Evolutionary conservation across 2,113 vertebrate species (phyloP).

Genomic region (Lethenteron camtschaticum): DNA sequence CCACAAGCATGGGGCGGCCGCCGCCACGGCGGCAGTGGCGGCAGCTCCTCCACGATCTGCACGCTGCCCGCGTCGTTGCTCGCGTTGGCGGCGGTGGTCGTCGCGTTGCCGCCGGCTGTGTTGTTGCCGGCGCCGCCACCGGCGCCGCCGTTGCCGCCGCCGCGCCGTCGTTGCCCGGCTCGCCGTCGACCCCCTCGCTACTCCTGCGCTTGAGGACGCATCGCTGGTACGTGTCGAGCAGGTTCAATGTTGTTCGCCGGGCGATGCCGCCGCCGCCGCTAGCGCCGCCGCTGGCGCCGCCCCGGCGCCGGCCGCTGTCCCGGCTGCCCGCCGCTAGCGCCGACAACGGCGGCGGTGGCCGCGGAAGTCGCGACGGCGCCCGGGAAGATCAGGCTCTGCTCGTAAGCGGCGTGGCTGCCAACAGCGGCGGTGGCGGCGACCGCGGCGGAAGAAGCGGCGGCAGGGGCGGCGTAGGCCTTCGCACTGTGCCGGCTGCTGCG

Average conservation of each 20-base stretch:
- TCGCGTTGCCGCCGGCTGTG: not conserved
- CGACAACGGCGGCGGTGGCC: constrained; percentile 42
- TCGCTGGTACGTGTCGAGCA: constrained; percentile 97
- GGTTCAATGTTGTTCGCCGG: constrained; percentile 90
- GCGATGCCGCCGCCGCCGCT: constrained; percentile 70
- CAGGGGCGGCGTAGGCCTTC: constrained; percentile 71
- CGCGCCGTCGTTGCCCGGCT: not conserved
- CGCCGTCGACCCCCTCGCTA: constrained; percentile 29
- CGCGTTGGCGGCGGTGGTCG: constrained; percentile 31
- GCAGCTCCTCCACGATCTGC: constrained; percentile 82
- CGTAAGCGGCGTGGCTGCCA: constrained; percentile 70
- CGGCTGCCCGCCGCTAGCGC: constrained; percentile 10
- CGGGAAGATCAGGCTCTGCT: constrained; percentile 89
- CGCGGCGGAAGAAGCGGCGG: constrained; percentile 24
- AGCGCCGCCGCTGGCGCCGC: constrained; percentile 41
- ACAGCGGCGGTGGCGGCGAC: not conserved
- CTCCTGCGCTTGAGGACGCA: constrained; percentile 97
- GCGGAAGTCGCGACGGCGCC: constrained; percentile 65
- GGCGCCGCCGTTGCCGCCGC: not conserved
- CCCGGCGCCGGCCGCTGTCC: constrained; percentile 50
- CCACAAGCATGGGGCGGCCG: constrained; percentile 42
- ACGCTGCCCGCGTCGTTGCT: constrained; percentile 43
- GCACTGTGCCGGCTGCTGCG: constrained; percentile 74
- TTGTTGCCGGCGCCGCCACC: constrained; percentile 41
- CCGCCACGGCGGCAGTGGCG: constrained; percentile 13